Conservation (phyloP, 2,113 vertebrate species). For the Pteruthius melanotis region DNA sequence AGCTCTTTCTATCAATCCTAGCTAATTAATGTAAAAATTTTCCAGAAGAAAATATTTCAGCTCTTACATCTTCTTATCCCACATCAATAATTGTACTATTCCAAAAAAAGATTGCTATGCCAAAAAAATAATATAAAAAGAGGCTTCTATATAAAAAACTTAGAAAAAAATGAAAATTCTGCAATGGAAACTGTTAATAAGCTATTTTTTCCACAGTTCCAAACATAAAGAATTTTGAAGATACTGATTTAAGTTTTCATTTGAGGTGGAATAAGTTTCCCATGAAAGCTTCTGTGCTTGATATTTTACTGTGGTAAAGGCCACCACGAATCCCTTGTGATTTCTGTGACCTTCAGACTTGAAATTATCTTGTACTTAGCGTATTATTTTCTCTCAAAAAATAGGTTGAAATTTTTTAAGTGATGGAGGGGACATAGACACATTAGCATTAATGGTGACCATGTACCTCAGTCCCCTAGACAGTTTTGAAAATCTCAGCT, state of each 20-base stretch:
- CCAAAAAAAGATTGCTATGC: not conserved
- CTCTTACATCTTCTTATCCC: not conserved
- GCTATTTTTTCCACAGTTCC: not conserved
- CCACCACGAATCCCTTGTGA: not conserved
- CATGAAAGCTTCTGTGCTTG: not conserved
- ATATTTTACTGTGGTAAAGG: slow-evolving; percentile 1
- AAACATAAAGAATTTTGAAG: not conserved
- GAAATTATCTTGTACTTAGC: not conserved
- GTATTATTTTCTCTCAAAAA: not conserved
- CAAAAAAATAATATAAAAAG: not conserved
- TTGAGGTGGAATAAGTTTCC: not conserved
- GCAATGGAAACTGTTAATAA: not conserved
- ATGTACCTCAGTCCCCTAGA: not conserved
- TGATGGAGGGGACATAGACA: not conserved
- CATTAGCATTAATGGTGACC: not conserved
- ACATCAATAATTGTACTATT: not conserved
- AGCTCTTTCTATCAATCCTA: not conserved
- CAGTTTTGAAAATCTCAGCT: not conserved
- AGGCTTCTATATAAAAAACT: not conserved
- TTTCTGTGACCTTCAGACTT: slow-evolving; percentile 11
- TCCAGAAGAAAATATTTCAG: not conserved
- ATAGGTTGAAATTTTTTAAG: not conserved
- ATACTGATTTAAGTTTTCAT: not conserved
- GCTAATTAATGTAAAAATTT: not conserved
- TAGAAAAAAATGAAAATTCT: not conserved